These are phyloP conservation scores for Tortricodes alternella DNA, from an alignment of 2,888 invertebrate genomes.

Conservation along the genomic window DNA sequence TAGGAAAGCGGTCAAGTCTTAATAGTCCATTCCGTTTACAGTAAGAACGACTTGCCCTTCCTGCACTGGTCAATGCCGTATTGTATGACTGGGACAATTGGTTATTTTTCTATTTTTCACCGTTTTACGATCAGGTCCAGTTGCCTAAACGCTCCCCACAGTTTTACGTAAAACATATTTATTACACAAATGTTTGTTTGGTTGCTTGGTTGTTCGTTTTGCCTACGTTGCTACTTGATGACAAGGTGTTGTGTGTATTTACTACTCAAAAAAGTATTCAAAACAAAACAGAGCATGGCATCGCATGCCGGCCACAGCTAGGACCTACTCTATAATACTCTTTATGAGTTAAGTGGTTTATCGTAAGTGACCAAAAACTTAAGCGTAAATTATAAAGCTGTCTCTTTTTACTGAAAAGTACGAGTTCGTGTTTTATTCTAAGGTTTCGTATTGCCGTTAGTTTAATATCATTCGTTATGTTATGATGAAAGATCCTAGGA, in stretches of 20 bases:
- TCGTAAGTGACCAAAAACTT: slow-evolving; percentile 17
- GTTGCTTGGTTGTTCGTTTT: too few species aligned
- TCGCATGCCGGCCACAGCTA: too few species aligned
- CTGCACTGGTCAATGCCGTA: background rate
- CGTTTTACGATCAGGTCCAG: background rate
- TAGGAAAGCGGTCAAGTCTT: background rate
- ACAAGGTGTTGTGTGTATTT: too few species aligned
- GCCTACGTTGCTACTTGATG: too few species aligned
- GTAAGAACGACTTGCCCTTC: background rate
- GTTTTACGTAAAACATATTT: too few species aligned
- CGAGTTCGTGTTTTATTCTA: background rate
- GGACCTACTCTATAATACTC: too few species aligned
- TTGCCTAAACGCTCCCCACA: background rate
- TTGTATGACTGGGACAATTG: background rate
- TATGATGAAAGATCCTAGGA: too few species aligned
- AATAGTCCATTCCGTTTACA: background rate
- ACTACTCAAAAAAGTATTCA: too few species aligned
- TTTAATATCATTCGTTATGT: background rate
- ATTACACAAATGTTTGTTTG: too few species aligned
- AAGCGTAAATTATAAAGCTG: slow-evolving; percentile 5
- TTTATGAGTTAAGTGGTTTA: slow-evolving; percentile 19
- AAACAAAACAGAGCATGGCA: too few species aligned
- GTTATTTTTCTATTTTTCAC: background rate
- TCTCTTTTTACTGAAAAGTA: background rate
- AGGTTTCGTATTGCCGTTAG: background rate